Percentiles rank a stretch among this genome's conserved stretches.
These are phyloP conservation scores for Psylliodes chrysocephalus DNA, from an alignment of 2,888 invertebrate species.

Conservation along the genomic window DNA sequence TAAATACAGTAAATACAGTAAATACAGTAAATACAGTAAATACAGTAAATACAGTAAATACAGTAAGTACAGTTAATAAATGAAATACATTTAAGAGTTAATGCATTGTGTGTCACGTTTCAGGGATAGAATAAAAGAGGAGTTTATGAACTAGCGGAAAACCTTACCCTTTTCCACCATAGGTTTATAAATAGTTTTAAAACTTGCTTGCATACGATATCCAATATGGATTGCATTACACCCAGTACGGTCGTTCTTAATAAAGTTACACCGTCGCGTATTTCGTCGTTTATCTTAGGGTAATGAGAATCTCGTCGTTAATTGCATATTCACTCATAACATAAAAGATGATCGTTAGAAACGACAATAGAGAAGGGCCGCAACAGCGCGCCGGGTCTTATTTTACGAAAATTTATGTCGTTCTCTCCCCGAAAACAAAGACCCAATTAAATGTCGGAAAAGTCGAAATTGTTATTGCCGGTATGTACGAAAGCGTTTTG, in stretches of 20 bases:
- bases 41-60: too few relatives aligned
- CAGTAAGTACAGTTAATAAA: too few relatives aligned
- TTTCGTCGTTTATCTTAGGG: conserved; percentile 53
- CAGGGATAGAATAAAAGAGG: too few relatives aligned
- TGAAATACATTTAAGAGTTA: too few relatives aligned
- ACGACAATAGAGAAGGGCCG: conserved; percentile 43
- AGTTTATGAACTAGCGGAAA: too few relatives aligned
- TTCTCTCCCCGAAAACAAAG: conserved; percentile 33
- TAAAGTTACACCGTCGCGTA: conserved; percentile 35
- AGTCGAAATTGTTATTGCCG: conserved; percentile 37
- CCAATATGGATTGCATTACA: conserved; percentile 25
- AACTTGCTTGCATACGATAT: too few relatives aligned
- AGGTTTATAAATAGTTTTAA: too few relatives aligned
- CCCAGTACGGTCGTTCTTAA: conserved; percentile 30
- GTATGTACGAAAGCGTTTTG: conserved; percentile 27
- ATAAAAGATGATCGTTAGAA: conserved; percentile 59
- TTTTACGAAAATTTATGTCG: conserved; percentile 39
- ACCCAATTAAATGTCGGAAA: conserved; percentile 38
- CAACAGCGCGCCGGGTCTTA: conserved; percentile 32
- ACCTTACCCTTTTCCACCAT: too few relatives aligned
- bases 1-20: too few relatives aligned
- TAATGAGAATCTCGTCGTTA: conserved; percentile 58
- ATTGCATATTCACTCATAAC: conserved; percentile 58
- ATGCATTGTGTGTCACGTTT: too few relatives aligned
- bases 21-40: too few relatives aligned